Evolutionary conservation across 92 coral and sea anemone species (phyloP).

Genomic region (Phenganax marumi): DNA sequence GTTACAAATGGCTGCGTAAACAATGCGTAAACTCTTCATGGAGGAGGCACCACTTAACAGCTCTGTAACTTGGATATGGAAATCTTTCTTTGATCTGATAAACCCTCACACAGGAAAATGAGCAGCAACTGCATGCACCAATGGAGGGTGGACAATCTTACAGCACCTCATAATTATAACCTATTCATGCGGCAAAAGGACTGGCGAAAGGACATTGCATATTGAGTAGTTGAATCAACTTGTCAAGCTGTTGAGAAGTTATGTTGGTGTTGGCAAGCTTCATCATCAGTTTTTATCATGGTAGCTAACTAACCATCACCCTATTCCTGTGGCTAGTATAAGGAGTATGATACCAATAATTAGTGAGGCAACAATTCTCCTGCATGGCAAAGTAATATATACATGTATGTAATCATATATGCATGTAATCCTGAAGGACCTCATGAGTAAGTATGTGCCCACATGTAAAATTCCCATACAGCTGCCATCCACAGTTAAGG

Average conservation of each 20-base stretch:
- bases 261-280: too few relatives aligned
- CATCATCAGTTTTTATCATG: neutral
- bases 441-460: too few relatives aligned
- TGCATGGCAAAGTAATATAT: neutral
- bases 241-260: neutral
- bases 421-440: too few relatives aligned
- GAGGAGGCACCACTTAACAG: neutral
- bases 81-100: neutral
- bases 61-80: neutral
- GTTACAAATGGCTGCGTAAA: neutral
- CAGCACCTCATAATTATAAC: neutral
- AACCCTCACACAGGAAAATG: neutral
- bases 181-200: slow-evolving; percentile 4
- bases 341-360: neutral
- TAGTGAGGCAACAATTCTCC: neutral
- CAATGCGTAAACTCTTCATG: slow-evolving; percentile 3
- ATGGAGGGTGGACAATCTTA: neutral
- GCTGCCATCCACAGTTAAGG: neutral
- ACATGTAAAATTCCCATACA: too few relatives aligned
- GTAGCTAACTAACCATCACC: neutral
- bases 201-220: neutral
- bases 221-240: neutral
- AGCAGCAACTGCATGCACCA: slow-evolving; percentile 7
- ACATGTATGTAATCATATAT: too few relatives aligned
- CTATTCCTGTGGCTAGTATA: slow-evolving; percentile 21